Evolutionary conservation across 2,113 vertebrate species (phyloP), one percentile per base, ranked within the genome.

Genomic region (Acinonyx jubatus): DNA sequence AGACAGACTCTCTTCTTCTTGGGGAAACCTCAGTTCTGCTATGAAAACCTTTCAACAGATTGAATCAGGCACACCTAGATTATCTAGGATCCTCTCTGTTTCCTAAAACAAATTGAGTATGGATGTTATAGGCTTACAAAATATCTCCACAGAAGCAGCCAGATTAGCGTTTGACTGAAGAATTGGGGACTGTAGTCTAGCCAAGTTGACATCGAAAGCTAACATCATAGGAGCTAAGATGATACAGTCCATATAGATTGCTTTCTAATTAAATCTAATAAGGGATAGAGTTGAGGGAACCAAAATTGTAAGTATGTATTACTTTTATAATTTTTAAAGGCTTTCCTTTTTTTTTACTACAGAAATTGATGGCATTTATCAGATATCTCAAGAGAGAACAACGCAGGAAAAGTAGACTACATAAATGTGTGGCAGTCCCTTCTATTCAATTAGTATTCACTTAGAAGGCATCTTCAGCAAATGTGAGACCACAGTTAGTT

Each of bases 351-450:
- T 63, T 63, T 80, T 27, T 48, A 45, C 25, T 18, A 33, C 11
- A 13, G 79, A 95, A 57, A 29, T 7, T 19, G 16, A 9, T 89
- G 13, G 4, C 65, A 38, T 61, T 36, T 66, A 38, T 68, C 33
- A 89, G 66, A 19, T 66, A 18, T 14, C 84, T 57, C 73, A 36
- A 87, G 84, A 89, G 16, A 69, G 69, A 63, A 45, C 7, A 52
- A 36, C 7, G 8, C n/a, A 3, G 12, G 41, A 23, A 73, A 76
- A 23, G 16, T 9, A 19, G 5, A 16, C 61, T 7, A 0, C 3
- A 0, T 14, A 38, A 50, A 23, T 2, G 3, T 25, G 36, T 19
- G 3, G 41, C 3, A 1, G 41, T 16, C 9, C 18, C 5, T 27
- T 45, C 15, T 2, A 10, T 16, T n/a, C n/a, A 11, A 36, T 4